Base-by-base conservation (phyloP, 2,888 invertebrate genomes). In the Alsophila aescularia region DNA sequence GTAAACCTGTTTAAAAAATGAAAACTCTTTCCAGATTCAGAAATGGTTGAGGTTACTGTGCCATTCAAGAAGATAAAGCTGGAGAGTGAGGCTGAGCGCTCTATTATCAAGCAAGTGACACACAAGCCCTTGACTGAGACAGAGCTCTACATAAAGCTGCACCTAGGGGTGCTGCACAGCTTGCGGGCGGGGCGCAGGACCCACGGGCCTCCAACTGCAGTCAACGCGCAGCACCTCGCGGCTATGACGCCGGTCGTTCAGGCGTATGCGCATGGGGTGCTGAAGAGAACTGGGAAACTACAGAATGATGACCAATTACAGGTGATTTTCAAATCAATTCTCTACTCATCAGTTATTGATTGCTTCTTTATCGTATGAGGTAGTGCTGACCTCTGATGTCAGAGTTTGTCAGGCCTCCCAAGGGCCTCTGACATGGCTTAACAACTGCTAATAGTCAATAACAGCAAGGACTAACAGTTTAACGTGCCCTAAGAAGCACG, bases 81-180 rank as follows among this genome's bases (percentile, higher is more conserved):
- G 0, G 92, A 92, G 69, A 77, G 70, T 16, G 80, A 83, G 3
- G 66, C 69, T 15, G 72, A 81, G 8, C 62, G 73, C 4, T 63
- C 78, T 0, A 70, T 77, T n/a, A 64, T 78, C 10, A 85, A 82
- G 62, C 73, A 75, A 10, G 69, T 76, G 1, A 66, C 67, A 0
- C 70, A 70, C 10, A 81, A 78, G 47, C 59, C 70, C 1, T 57
- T 84, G n/a, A 70, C 79, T 0, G 85, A 87, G 52, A 55, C 75
- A 0, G 92, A 92, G 54, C 67, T 93, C 5, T 96, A 95, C 62
- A 93, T 93, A n/a, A 93, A 93, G 64, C 81, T 96, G 16, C 96
- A 96, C 72, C 80, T 96, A 18, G 94, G 94, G 0, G 87, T 96
- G 9, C 73, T 96, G 45, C 93, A 94, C 62, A 94, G 94, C 52